These are phyloP conservation scores for Onychostoma macrolepis DNA, from an alignment of 2,113 vertebrate species.

Conservation along the genomic window DNA sequence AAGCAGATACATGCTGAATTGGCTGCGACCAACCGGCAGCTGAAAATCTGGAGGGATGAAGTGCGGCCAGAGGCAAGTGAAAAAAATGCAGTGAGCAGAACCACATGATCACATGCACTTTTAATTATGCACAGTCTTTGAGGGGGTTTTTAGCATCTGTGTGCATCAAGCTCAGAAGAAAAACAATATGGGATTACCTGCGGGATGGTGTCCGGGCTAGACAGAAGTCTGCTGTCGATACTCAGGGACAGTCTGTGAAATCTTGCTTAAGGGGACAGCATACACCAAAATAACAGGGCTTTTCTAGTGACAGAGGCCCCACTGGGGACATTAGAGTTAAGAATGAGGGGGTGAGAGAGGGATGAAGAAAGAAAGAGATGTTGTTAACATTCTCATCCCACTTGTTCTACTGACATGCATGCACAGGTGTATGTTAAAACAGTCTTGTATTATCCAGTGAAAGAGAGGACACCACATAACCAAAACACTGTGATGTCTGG, in stretches of 20 bases:
- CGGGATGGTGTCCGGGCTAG: conserved; percentile 64
- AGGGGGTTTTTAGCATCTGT: conserved; percentile 48
- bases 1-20: conserved; percentile 42
- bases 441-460: conserved; percentile 13
- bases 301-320: conserved; percentile 48
- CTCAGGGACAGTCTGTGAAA: conserved; percentile 71
- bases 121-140: conserved; percentile 64
- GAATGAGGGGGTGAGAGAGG: conserved; percentile 12
- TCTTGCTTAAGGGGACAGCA: conserved; percentile 66
- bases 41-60: conserved; percentile 63
- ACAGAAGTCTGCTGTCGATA: conserved; percentile 67
- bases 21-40: conserved; percentile 62
- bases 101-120: conserved; percentile 55
- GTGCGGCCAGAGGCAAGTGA: conserved; percentile 62
- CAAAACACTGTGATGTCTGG: conserved; percentile 3
- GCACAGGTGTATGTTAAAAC: conserved; percentile 52
- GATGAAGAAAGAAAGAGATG: conserved; percentile 6
- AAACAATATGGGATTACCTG: conserved; percentile 65
- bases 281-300: conserved; percentile 69
- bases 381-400: not conserved
- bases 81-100: conserved; percentile 29
- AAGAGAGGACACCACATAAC: not conserved
- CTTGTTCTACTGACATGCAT: conserved; percentile 30
- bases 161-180: conserved; percentile 21
- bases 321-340: conserved; percentile 32